A percentile compares a stretch with the other conserved stretches of the same genome.
Conservation (phyloP, 2,888 invertebrate species). For the Steinernema carpocapsae region DNA sequence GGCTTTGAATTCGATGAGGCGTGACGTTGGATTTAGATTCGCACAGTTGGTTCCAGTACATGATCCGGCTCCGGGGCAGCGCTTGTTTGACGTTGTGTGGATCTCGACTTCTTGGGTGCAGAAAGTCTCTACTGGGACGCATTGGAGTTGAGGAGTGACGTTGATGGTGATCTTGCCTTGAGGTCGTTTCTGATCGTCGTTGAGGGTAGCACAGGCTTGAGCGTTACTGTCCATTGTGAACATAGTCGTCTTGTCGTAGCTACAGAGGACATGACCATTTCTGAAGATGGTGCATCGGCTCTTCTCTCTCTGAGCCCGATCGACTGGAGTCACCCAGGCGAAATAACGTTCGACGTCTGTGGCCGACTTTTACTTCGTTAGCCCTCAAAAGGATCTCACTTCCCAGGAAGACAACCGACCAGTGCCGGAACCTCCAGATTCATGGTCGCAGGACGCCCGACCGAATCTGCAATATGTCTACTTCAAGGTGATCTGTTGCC, state of each 20-base stretch:
- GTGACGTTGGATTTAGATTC: neutral
- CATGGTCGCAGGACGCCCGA: too few species aligned
- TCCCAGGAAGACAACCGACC: too few species aligned
- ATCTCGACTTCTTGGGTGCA: neutral
- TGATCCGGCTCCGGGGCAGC: neutral
- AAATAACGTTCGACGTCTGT: too few species aligned
- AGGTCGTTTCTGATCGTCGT: neutral
- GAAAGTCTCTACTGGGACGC: neutral
- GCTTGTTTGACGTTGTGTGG: neutral
- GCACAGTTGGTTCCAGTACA: neutral
- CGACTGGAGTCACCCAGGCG: too few species aligned
- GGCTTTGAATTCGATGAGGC: neutral
- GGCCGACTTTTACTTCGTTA: too few species aligned
- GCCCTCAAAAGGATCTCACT: too few species aligned
- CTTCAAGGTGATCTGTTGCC: too few species aligned
- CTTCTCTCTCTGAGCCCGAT: too few species aligned
- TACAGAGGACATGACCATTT: neutral
- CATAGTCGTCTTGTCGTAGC: neutral
- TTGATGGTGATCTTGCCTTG: neutral
- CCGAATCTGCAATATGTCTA: too few species aligned
- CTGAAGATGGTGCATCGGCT: constrained; percentile 7
- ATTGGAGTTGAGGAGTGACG: neutral
- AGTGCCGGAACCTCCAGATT: too few species aligned
- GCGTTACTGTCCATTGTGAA: neutral
- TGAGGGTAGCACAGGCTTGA: neutral